Evolutionary conservation across 2,888 invertebrate species (phyloP).

Genomic region (Cacoxenus indagator): DNA sequence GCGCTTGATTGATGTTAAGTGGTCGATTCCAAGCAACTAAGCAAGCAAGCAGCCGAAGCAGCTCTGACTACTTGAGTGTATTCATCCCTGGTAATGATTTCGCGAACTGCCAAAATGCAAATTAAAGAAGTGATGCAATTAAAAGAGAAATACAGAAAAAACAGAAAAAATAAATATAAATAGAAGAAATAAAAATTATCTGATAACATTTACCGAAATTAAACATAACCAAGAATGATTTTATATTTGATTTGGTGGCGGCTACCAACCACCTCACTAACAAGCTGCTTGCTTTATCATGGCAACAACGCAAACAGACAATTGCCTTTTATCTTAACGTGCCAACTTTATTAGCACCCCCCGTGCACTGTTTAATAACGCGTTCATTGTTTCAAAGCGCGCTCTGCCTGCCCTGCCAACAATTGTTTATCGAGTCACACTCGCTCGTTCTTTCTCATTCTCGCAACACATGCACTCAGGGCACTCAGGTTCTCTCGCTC

Average conservation of each 20-base stretch:
- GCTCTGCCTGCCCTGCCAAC: not conserved
- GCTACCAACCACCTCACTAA: not conserved
- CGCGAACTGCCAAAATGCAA: too few species aligned
- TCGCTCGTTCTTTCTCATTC: not conserved
- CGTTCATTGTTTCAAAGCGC: constrained; percentile 47
- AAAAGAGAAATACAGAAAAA: not conserved
- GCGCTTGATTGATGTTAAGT: constrained; percentile 68
- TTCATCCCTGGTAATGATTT: too few species aligned
- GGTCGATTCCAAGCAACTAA: constrained; percentile 30
- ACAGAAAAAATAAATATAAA: too few species aligned
- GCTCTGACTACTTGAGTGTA: too few species aligned
- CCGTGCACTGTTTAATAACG: constrained; percentile 51
- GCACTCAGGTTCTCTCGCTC: not conserved
- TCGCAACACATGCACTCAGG: not conserved
- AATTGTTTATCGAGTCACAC: not conserved
- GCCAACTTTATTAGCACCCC: constrained; percentile 58
- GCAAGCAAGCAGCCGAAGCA: too few species aligned
- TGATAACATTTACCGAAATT: constrained; percentile 9
- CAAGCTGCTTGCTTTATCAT: not conserved
- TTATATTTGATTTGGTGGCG: not conserved
- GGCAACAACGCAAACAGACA: not conserved
- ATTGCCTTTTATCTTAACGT: constrained; percentile 35
- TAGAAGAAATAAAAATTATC: not conserved
- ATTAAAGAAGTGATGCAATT: too few species aligned
- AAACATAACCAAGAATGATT: constrained; percentile 7